Conservation (phyloP, 2,888 invertebrate genomes). For the Mythimna impura region DNA sequence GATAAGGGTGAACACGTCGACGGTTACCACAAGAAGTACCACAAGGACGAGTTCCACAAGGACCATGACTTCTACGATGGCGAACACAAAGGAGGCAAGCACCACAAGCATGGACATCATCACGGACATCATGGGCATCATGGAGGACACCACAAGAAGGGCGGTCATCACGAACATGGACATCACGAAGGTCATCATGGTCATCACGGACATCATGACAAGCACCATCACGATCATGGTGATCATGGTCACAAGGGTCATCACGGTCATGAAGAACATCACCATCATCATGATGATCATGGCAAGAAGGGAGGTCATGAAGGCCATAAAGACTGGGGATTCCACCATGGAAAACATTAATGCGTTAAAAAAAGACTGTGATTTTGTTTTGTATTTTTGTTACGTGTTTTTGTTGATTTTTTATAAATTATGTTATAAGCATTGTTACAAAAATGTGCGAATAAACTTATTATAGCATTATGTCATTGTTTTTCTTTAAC, state of each 20-base stretch:
- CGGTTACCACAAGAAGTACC: constrained; percentile 87
- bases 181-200: constrained; percentile 85
- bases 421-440: constrained; percentile 70
- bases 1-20: constrained; percentile 85
- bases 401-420: constrained; percentile 76
- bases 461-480: constrained; percentile 54
- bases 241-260: constrained; percentile 86
- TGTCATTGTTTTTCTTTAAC: not conserved
- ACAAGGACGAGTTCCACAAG: constrained; percentile 86
- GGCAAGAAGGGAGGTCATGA: constrained; percentile 86
- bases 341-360: constrained; percentile 86
- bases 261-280: constrained; percentile 86
- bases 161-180: constrained; percentile 83
- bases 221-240: constrained; percentile 82
- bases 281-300: constrained; percentile 85
- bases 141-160: constrained; percentile 86
- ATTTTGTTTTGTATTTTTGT: constrained; percentile 75
- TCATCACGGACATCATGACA: constrained; percentile 84
- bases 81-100: constrained; percentile 85
- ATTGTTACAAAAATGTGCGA: constrained; percentile 57
- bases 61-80: constrained; percentile 88
- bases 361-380: constrained; percentile 78
- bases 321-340: constrained; percentile 85
- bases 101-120: constrained; percentile 85
- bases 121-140: constrained; percentile 84